Conservation (phyloP, 2,797 vertebrate genomes). For the Furcifer pardalis region DNA sequence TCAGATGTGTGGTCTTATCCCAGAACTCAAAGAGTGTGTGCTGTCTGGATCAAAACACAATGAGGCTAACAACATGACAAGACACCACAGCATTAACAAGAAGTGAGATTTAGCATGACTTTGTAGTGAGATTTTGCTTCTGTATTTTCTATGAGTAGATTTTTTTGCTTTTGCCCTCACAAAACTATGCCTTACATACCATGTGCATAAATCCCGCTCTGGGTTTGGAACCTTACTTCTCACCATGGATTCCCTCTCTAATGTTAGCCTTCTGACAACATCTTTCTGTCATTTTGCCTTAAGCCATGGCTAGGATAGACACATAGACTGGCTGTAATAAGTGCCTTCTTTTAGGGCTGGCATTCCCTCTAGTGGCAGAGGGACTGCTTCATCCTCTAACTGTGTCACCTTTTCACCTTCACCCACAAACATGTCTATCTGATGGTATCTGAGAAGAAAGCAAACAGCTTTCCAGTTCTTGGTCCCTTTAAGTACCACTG, state of each 20-base stretch:
- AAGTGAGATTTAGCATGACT: too few species aligned
- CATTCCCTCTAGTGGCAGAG: neutral
- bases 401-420: too few species aligned
- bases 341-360: neutral
- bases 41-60: too few species aligned
- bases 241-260: too few species aligned
- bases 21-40: neutral
- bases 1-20: neutral
- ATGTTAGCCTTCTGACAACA: neutral
- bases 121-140: too few species aligned
- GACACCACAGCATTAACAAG: too few species aligned
- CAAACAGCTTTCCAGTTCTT: neutral
- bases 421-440: neutral
- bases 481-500: neutral
- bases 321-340: too few species aligned
- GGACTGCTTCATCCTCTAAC: neutral
- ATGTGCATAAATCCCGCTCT: too few species aligned
- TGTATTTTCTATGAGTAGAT: too few species aligned
- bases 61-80: too few species aligned
- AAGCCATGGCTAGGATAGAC: neutral
- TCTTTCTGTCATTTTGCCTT: neutral
- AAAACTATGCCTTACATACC: too few species aligned
- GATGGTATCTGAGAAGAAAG: neutral
- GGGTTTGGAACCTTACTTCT: neutral
- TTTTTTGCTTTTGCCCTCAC: too few species aligned